Percentiles rank a stretch among this genome's conserved stretches.
phyloP scores from a whole-genome alignment of 2,888 invertebrate species.

The Diarsia dahlii region DNA sequence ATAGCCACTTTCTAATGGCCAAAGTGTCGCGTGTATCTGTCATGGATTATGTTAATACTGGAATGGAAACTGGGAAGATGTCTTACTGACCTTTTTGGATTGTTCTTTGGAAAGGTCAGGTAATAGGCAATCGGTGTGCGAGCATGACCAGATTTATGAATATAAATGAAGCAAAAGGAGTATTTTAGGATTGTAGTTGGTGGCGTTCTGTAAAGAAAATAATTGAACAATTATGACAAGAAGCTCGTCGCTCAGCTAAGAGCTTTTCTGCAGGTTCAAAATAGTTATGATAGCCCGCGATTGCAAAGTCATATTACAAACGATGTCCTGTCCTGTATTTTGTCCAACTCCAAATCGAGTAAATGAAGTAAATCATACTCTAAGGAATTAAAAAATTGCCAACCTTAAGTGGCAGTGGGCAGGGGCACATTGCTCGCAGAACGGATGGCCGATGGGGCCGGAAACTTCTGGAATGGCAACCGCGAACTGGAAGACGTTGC shows the following conservation, averaged over 20 bases:
- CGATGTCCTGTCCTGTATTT: not conserved
- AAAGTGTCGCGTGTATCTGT: constrained; percentile 59
- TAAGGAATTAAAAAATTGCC: too few species aligned
- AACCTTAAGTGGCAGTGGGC: too few species aligned
- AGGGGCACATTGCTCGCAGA: too few species aligned
- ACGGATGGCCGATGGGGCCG: too few species aligned
- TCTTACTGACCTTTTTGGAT: not conserved
- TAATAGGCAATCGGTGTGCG: too few species aligned
- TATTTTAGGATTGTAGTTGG: not conserved
- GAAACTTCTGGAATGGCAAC: too few species aligned
- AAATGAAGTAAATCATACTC: not conserved
- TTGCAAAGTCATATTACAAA: not conserved
- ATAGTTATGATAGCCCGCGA: not conserved
- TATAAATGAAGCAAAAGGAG: not conserved
- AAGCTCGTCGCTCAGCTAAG: not conserved
- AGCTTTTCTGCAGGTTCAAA: not conserved
- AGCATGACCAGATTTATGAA: too few species aligned
- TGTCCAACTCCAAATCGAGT: not conserved
- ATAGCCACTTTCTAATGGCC: constrained; percentile 63
- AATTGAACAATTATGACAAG: too few species aligned
- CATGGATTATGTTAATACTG: constrained; percentile 34
- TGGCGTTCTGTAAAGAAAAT: not conserved
- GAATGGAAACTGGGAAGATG: constrained; percentile 35
- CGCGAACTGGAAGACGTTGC: too few species aligned
- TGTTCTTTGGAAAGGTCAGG: not conserved